phyloP scores from a whole-genome alignment of 53 echinoderm and acorn worm species.

The Echinarachnius parma region DNA sequence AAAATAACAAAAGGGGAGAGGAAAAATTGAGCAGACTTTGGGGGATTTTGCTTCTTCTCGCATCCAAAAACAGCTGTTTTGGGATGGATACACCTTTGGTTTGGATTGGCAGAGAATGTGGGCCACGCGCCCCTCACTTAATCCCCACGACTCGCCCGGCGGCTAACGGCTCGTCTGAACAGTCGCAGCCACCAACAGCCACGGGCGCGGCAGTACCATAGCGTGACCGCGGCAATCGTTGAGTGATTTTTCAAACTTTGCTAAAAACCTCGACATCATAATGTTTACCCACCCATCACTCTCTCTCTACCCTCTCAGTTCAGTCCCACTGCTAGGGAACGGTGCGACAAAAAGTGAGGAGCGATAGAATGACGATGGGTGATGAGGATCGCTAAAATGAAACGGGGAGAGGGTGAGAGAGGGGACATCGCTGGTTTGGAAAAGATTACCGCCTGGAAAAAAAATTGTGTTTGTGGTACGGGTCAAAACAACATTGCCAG shows the following conservation, averaged over 20 bases:
- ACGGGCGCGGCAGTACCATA: conserved; percentile 10
- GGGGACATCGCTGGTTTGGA: not conserved
- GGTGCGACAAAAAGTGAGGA: conserved; percentile 32
- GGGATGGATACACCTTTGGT: conserved; percentile 8
- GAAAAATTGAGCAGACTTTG: too few relatives aligned
- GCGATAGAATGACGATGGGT: conserved; percentile 22
- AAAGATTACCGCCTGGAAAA: too few relatives aligned
- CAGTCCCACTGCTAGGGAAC: conserved; percentile 27
- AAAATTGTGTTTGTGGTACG: too few relatives aligned
- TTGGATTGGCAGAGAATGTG: conserved; percentile 17
- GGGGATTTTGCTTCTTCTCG: too few relatives aligned
- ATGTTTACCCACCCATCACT: too few relatives aligned
- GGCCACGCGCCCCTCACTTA: conserved; percentile 8
- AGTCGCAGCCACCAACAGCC: conserved; percentile 27
- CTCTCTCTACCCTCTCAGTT: conserved; percentile 21
- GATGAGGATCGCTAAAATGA: conserved; percentile 13
- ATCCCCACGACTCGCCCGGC: conserved; percentile 12
- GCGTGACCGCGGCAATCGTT: not conserved
- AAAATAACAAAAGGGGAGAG: too few relatives aligned
- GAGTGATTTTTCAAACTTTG: too few relatives aligned
- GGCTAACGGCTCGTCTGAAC: conserved; percentile 4
- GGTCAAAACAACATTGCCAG: conserved; percentile 25
- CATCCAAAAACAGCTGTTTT: conserved; percentile 25
- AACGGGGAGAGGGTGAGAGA: conserved; percentile 1
- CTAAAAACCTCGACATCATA: too few relatives aligned